Conservation (phyloP, 2,888 invertebrate genomes). For the Baronia brevicornis region DNA sequence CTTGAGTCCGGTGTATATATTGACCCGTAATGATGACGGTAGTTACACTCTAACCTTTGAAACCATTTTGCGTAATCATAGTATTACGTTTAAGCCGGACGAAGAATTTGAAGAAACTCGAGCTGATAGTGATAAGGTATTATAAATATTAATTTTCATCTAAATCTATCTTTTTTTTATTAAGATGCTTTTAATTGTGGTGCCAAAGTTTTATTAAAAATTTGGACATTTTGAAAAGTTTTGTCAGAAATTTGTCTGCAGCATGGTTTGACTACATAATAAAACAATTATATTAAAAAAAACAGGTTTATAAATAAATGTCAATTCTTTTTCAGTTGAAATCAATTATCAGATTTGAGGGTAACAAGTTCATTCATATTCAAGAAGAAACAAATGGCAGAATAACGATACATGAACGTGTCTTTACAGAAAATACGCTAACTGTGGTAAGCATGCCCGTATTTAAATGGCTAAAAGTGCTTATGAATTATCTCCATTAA, state of each 20-base stretch:
- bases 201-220: no score
- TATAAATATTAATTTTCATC: not conserved
- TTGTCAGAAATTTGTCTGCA: no score
- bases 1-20: conserved; percentile 31
- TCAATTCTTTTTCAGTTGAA: conserved; percentile 38
- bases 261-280: no score
- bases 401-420: conserved; percentile 40
- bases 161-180: no score
- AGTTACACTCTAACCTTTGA: conserved; percentile 39
- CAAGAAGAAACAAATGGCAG: conserved; percentile 45
- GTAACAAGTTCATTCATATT: conserved; percentile 36
- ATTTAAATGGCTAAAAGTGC: no score
- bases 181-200: no score
- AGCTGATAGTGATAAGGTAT: conserved; percentile 47
- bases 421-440: conserved; percentile 36
- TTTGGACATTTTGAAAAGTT: no score
- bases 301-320: no score
- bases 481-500: no score
- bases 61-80: conserved; percentile 36
- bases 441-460: conserved; percentile 36
- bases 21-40: conserved; percentile 38
- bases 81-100: conserved; percentile 34
- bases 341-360: conserved; percentile 33
- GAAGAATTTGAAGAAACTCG: conserved; percentile 52
- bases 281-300: no score